Conservation (phyloP, 2,888 invertebrate species). For the Malacosoma neustria region DNA sequence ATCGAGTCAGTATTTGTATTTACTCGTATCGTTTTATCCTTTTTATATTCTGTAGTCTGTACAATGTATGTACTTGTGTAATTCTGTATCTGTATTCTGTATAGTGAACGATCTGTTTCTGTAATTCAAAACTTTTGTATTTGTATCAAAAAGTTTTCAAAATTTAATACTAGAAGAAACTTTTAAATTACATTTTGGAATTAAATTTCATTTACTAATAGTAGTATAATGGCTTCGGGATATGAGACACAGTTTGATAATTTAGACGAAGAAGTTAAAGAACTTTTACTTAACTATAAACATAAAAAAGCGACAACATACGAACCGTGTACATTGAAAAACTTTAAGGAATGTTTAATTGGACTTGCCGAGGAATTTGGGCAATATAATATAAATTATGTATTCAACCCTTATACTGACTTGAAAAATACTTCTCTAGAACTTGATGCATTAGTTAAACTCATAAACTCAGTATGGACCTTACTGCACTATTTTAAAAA, state of each 20-base stretch:
- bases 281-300: constrained; percentile 56
- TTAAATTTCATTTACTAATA: too few relatives aligned
- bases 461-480: constrained; percentile 55
- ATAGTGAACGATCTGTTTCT: too few relatives aligned
- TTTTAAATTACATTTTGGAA: neutral
- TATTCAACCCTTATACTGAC: constrained; percentile 57
- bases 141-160: neutral
- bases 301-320: constrained; percentile 50
- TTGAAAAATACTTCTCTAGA: constrained; percentile 29
- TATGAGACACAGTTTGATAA: constrained; percentile 23
- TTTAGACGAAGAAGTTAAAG: constrained; percentile 60
- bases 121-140: neutral
- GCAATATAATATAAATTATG: constrained; percentile 47
- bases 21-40: too few relatives aligned
- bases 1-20: too few relatives aligned
- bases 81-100: too few relatives aligned
- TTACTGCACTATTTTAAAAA: constrained; percentile 49
- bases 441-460: constrained; percentile 42
- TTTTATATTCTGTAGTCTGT: too few relatives aligned
- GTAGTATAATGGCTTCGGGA: neutral
- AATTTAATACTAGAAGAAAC: constrained; percentile 3
- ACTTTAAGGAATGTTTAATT: constrained; percentile 55
- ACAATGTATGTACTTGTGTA: too few relatives aligned
- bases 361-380: constrained; percentile 55
- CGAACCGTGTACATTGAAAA: constrained; percentile 54